Evolutionary conservation across 2,797 vertebrate genomes (phyloP).

Genomic region (Sebastes trivittatus): DNA sequence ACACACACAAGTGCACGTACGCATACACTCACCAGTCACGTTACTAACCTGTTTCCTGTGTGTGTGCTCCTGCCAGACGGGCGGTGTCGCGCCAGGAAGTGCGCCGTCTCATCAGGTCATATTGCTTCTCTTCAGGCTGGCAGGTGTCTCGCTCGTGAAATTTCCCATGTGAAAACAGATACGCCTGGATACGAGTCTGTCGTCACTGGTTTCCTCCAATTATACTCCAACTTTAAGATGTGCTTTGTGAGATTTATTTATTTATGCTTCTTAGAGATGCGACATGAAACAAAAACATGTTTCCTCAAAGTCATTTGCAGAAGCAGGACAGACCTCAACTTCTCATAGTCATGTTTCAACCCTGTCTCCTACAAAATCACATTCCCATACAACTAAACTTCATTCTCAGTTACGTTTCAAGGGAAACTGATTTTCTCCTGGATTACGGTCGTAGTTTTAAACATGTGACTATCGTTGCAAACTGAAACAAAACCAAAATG

Average conservation of each 20-base stretch:
- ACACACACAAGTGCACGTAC: constrained; percentile 5
- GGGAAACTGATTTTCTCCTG: too few relatives aligned
- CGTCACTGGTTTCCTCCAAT: constrained; percentile 24
- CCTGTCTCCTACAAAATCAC: too few relatives aligned
- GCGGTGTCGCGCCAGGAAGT: constrained; percentile 56
- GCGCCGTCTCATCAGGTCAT: constrained; percentile 43
- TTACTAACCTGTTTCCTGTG: constrained; percentile 60
- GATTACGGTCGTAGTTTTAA: too few relatives aligned
- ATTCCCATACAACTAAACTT: too few relatives aligned
- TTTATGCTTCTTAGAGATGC: neutral
- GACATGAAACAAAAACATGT: neutral
- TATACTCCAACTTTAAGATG: neutral
- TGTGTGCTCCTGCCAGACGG: constrained; percentile 51
- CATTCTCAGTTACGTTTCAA: too few relatives aligned
- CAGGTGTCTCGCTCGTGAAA: constrained; percentile 49
- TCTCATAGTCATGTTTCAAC: neutral
- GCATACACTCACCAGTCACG: constrained; percentile 20
- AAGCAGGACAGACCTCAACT: neutral
- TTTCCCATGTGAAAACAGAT: constrained; percentile 51
- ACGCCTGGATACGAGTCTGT: neutral
- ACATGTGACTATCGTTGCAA: too few relatives aligned
- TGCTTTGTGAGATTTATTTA: neutral
- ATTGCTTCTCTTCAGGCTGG: constrained; percentile 18
- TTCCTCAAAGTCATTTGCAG: neutral
- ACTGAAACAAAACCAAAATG: too few relatives aligned